Evolutionary conservation across 2,797 vertebrate species (phyloP), one percentile per base, ranked within the genome.

Genomic region (Pantherophis vulpinus): DNA sequence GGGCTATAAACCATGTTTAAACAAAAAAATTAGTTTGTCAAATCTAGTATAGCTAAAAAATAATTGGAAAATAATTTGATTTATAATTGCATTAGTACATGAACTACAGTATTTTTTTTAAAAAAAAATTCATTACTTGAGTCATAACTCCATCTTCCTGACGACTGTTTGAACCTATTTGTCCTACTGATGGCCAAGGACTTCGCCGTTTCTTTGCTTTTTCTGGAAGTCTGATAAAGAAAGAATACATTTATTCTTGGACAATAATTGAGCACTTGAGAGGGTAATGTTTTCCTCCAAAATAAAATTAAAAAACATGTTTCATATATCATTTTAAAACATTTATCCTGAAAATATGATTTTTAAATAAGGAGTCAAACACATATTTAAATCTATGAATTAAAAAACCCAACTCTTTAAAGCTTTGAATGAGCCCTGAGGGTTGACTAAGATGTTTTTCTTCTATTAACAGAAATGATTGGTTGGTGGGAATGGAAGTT

Each of bases 141-240:
- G 25, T 89, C 86, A 93, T 86, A 79, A 74, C 60, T 92, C 87
- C 90, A 93, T 96, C 96, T 86, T 96, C 96, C 91, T 95, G 96
- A 83, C 90, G 95, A 93, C 54, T 95, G 63, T 94, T 96, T 94
- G 92, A 56, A 66, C 92, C 63, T 92, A 92, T 14, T 74, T 97
- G 96, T 93, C 94, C 95, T 92, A 90, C 60, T 93, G 94, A 89
- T n/a, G 96, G 95, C 95, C 96, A 97, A 94, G 95, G 93, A 91
- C 96, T 96, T 11, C 79, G 92, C 91, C 95, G 96, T 93, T 96
- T 97, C 96, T 97, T 97, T 29, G 91, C 93, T 94, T 96, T 97
- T 95, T 97, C 97, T 93, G 95, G 93, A 94, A 94, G 91, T 88
- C 97, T 97, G 94, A 93, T 94, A 95, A 94, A 90, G 90, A 96